phyloP scores from a whole-genome alignment of 2,113 vertebrate genomes.

The Datnioides undecimradiatus region DNA sequence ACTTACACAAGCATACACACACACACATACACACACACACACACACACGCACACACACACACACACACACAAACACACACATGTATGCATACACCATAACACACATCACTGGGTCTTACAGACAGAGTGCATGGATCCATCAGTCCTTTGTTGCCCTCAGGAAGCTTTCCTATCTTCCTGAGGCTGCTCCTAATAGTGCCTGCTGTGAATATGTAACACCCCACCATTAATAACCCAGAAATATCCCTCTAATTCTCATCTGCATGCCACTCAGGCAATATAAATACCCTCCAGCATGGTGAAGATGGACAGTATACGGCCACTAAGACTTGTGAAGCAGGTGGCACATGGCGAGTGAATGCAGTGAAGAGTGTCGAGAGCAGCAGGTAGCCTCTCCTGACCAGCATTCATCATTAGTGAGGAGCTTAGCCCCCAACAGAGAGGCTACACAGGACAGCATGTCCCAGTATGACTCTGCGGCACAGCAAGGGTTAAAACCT shows the following conservation, averaged over 20 bases:
- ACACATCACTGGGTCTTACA: conserved; percentile 45
- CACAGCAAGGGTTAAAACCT: conserved; percentile 53
- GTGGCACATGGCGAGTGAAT: conserved; percentile 33
- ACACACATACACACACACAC: background rate
- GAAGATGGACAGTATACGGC: conserved; percentile 64
- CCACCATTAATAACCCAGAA: conserved; percentile 64
- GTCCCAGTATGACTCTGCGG: conserved; percentile 43
- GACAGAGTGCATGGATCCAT: conserved; percentile 51
- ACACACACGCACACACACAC: conserved; percentile 5
- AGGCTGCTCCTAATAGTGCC: conserved; percentile 48
- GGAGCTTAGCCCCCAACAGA: conserved; percentile 65
- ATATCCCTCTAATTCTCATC: conserved; percentile 70
- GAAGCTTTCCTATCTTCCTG: conserved; percentile 42
- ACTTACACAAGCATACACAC: background rate
- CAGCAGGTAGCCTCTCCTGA: conserved; percentile 58
- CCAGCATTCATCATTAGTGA: conserved; percentile 52
- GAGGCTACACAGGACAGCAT: conserved; percentile 42
- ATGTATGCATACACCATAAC: conserved; percentile 18
- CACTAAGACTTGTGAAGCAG: conserved; percentile 57
- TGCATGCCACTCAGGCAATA: conserved; percentile 68
- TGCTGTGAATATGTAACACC: conserved; percentile 65
- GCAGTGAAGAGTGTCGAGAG: conserved; percentile 36
- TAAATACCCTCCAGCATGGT: conserved; percentile 45
- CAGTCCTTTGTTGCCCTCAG: conserved; percentile 42
- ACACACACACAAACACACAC: conserved; percentile 13